A percentile compares a stretch with the other conserved stretches of the same genome.
These are phyloP conservation scores for Patella ulyssiponensis DNA, from an alignment of 2,888 invertebrate species.

Conservation along the genomic window DNA sequence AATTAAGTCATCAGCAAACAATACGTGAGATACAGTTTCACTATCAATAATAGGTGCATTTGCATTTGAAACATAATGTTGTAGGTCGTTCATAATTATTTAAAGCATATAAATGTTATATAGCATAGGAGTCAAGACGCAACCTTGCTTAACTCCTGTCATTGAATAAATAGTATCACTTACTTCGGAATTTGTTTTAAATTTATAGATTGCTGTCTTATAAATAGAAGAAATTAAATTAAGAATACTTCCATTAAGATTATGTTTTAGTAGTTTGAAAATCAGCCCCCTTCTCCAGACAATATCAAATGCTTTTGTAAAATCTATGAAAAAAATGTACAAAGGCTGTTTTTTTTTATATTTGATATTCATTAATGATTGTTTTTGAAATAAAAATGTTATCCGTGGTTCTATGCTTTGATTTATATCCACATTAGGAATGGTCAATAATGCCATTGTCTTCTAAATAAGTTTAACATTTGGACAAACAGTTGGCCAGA, in stretches of 20 bases:
- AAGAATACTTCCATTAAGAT: background rate
- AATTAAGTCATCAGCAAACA: no score
- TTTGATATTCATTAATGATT: background rate
- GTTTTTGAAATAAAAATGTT: slow-evolving; percentile 1
- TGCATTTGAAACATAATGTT: no score
- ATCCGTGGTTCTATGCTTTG: background rate
- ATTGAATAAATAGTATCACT: no score
- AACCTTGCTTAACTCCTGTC: no score
- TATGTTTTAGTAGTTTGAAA: background rate
- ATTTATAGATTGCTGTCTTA: no score
- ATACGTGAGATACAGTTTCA: no score
- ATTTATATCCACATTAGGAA: background rate
- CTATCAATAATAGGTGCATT: no score
- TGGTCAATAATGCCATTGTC: background rate
- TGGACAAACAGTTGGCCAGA: background rate
- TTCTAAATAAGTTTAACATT: background rate
- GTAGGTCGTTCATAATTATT: no score
- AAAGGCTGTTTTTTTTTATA: background rate
- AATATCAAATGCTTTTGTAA: background rate
- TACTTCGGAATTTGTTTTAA: no score
- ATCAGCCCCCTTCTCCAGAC: background rate
- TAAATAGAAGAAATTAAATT: background rate
- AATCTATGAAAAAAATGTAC: background rate
- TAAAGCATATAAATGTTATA: no score
- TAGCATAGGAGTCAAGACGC: no score